These are phyloP conservation scores for Lichenostomus cassidix DNA, from an alignment of 2,113 vertebrate species.

Conservation along the genomic window DNA sequence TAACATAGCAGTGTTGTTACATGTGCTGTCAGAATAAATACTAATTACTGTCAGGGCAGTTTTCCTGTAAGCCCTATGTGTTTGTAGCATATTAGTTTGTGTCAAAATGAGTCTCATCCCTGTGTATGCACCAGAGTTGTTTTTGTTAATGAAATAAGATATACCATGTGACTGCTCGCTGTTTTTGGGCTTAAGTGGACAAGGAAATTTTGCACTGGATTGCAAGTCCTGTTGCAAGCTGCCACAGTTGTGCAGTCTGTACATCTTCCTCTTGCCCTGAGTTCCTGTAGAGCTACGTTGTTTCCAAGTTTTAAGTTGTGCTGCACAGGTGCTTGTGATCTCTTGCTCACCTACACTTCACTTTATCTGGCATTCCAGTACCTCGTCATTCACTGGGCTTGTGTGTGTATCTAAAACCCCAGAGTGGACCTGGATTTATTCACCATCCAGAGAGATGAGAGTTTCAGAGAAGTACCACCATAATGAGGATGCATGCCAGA, in stretches of 20 bases:
- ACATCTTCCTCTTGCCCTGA: neutral
- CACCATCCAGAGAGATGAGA: neutral
- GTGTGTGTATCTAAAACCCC: neutral
- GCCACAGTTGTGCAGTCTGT: fast-evolving
- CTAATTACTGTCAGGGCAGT: neutral
- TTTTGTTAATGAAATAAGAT: neutral
- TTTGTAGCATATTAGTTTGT: neutral
- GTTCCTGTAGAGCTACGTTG: neutral
- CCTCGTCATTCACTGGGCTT: neutral
- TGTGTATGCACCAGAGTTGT: neutral
- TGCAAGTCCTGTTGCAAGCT: neutral
- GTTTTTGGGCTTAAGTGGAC: neutral
- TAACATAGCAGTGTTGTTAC: neutral
- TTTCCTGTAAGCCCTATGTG: neutral
- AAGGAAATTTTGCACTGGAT: neutral
- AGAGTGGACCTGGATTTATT: neutral
- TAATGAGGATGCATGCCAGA: neutral
- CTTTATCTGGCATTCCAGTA: neutral
- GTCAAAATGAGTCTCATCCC: neutral
- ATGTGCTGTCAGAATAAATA: neutral
- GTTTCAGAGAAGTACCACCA: neutral
- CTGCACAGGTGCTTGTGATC: neutral
- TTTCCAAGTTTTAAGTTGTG: neutral
- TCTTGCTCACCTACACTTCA: neutral
- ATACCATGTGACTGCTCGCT: neutral